phyloP scores from a whole-genome alignment of 2,888 invertebrate genomes.

The Scaptodrosophila latifasciaeformis region DNA sequence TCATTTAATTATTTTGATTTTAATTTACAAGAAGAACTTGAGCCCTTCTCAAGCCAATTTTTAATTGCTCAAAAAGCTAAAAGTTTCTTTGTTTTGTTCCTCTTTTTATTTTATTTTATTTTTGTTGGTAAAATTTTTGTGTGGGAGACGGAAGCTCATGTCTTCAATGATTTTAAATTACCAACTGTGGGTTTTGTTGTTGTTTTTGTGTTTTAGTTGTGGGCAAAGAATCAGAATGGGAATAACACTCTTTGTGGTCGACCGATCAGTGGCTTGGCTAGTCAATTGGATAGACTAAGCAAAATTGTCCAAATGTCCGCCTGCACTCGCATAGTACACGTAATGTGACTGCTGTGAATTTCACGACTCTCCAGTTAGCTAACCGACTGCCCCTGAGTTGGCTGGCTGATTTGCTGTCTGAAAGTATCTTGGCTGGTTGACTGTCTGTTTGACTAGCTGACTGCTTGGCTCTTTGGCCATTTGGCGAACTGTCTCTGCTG shows the following conservation, averaged over 20 bases:
- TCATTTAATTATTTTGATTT: too few species aligned
- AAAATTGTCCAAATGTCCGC: not conserved
- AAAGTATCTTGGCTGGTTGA: not conserved
- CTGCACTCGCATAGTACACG: constrained; percentile 23
- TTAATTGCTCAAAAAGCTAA: not conserved
- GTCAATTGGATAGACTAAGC: too few species aligned
- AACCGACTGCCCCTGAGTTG: not conserved
- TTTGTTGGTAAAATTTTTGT: too few species aligned
- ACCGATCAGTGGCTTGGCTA: not conserved
- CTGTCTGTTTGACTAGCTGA: constrained; percentile 18
- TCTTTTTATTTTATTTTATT: too few species aligned
- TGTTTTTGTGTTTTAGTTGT: not conserved
- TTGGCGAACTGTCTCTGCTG: constrained; percentile 18
- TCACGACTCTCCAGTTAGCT: constrained; percentile 56
- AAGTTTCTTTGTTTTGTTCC: too few species aligned
- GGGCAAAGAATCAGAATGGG: not conserved
- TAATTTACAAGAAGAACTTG: too few species aligned
- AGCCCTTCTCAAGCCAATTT: not conserved
- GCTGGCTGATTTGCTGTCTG: not conserved
- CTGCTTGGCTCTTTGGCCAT: constrained; percentile 16
- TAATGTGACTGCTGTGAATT: constrained; percentile 65
- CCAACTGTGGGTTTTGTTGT: not conserved
- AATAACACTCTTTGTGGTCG: constrained; percentile 2
- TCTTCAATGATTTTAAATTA: not conserved
- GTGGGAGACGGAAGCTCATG: not conserved